Base-by-base conservation (phyloP, 2,113 vertebrate genomes). In the Jacana jacana region DNA sequence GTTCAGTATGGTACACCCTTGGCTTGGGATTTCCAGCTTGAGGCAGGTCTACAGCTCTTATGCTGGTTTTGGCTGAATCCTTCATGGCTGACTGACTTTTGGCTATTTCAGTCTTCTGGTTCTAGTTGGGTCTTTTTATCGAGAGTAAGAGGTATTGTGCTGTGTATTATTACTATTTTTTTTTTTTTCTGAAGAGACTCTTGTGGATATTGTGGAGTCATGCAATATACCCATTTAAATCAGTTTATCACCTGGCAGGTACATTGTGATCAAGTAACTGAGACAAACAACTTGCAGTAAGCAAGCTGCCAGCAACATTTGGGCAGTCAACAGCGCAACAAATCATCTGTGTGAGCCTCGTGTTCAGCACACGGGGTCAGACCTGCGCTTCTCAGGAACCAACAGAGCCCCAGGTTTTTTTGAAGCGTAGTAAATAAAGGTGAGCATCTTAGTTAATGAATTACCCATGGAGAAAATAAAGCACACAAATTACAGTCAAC, bases 381-480 rank as follows among this genome's bases (percentile, higher is more conserved):
- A 73, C 28, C 75, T 54, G 51, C 0, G 1, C 72, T 88, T 86
- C 39, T 22, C 12, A 94, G 82, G 72, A 88, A 28, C n/a, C 30
- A 75, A 16, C 28, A 24, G 75, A 64, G 64, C 54, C 76, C 51
- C 63, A n/a, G 17, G 17, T 64, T 70, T 40, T 8, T 69, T 57
- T 37, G 42, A 75, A 52, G 33, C 25, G 39, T 17, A 66, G 60
- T 78, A 91, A 90, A 91, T 83, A 88, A 86, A 81, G 35, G 68
- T 49, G 39, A 52, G 54, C 39, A 33, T 73, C 23, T 86, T 60
- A 83, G 55, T 55, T 93, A 75, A 94, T 31, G 55, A 91, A 83
- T 91, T 90, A 86, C 46, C 85, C 61, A 28, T n/a, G 51, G 79
- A 93, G 86, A 93, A 93, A 95, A 95, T 57, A 93, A 84, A 91